Evolutionary conservation across 2,797 vertebrate genomes (phyloP), one percentile per base, ranked within the genome.

Genomic region (Acipenser oxyrinchus): DNA sequence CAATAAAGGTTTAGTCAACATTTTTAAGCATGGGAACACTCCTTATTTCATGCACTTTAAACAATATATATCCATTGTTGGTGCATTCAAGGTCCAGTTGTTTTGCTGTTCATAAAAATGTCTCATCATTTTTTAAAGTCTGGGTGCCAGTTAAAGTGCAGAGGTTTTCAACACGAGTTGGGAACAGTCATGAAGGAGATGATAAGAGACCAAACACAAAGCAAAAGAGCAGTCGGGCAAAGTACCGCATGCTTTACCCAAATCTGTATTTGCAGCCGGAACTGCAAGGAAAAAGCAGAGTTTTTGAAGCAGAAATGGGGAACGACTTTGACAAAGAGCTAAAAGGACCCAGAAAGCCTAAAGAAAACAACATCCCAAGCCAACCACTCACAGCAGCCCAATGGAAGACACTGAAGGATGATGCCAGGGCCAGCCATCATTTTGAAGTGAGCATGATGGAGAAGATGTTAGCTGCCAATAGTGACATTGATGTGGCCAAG

Each of bases 401-500:
- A 48, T 99, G 96, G 96, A 85, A 71, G 68, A 80, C 80, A 51
- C 73, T 94, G 60, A 91, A 79, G 70, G 86, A 85, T 67, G 75
- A 77, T 60, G 79, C 71, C 58, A 66, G 8, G 0, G 75, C 68
- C 51, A 69, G 62, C 0, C 60, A 71, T 9, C 67, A 73, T 48
- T 98, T 96, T 79, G 92, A 92, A 71, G 61, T 83, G 12, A 71
- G 75, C 64, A 90, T 93, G 81, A 83, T 93, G 76, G 48, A n/a
- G 2, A 66, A 53, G 1, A 82, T 97, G 79, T 48, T 89, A 8
- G n/a, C 0, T 0, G 63, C 12, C 3, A 67, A 68, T 49, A 79
- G 83, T 6, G 76, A 91, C 50, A 23, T 96, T 61, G 79, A 92
- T 68, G 81, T 95, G 2, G 94, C 93, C 15, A 98, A 97, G 79